Conservation (phyloP, 1,140 invertebrate genomes). For the Medauroidea extradentata region DNA sequence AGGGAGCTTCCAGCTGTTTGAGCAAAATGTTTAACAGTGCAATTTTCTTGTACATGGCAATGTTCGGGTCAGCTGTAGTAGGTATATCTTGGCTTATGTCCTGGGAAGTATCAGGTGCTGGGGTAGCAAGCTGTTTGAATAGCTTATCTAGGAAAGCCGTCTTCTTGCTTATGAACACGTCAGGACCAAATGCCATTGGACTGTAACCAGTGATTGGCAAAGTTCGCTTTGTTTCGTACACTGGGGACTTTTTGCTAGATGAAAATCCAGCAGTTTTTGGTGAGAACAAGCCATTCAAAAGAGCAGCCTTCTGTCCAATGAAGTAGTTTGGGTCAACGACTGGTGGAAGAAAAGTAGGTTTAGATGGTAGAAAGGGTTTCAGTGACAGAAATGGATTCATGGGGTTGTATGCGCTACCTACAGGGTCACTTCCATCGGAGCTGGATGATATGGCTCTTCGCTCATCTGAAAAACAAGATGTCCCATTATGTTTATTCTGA, state of each 20-base stretch:
- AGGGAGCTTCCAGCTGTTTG: too few species aligned
- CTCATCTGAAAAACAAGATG: too few species aligned
- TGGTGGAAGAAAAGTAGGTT: constrained; percentile 18
- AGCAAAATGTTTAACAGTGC: too few species aligned
- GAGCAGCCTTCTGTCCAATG: constrained; percentile 37
- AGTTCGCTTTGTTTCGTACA: constrained; percentile 8
- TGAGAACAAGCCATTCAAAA: constrained; percentile 37
- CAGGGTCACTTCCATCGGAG: too few species aligned
- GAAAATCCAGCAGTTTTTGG: constrained; percentile 7
- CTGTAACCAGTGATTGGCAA: not conserved
- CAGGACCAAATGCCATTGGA: not conserved
- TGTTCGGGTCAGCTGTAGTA: too few species aligned
- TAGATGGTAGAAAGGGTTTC: constrained; percentile 19
- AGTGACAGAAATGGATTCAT: constrained; percentile 7
- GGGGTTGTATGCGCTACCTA: not conserved
- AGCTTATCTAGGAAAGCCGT: constrained; percentile 6
- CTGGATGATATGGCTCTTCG: too few species aligned
- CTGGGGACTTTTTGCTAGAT: constrained; percentile 29
- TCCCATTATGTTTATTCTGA: too few species aligned
- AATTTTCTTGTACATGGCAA: too few species aligned
- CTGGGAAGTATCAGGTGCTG: not conserved
- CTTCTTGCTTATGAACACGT: constrained; percentile 22
- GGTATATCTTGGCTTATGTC: too few species aligned
- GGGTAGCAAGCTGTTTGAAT: constrained; percentile 4
- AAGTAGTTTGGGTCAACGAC: constrained; percentile 37